A percentile compares a stretch with the other conserved stretches of the same genome.
Conservation (phyloP, 2,888 invertebrate species). For the Digitonthophagus gazella region DNA sequence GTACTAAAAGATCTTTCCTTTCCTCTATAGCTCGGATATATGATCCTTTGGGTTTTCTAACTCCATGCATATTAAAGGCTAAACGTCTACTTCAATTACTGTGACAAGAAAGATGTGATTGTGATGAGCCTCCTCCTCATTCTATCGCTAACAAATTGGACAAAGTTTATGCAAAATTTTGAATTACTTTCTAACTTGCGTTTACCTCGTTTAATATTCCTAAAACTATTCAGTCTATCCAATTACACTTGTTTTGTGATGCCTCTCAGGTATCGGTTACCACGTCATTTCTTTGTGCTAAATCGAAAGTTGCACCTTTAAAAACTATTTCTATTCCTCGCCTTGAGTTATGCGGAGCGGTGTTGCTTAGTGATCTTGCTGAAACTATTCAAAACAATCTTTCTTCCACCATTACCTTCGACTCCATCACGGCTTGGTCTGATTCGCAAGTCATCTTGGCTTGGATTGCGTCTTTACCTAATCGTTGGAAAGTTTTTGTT, state of each 20-base stretch:
- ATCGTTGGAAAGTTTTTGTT: constrained; percentile 24
- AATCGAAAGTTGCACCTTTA: constrained; percentile 16
- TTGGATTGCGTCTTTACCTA: constrained; percentile 25
- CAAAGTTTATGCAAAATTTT: neutral
- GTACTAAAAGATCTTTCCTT: constrained; percentile 28
- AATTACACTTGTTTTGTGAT: constrained; percentile 6
- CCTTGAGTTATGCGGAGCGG: constrained; percentile 10
- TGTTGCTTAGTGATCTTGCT: constrained; percentile 1
- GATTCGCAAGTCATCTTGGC: constrained; percentile 22
- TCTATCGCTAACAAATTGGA: too few species aligned
- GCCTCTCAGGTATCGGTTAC: neutral
- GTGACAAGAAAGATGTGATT: constrained; percentile 30
- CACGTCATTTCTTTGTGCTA: constrained; percentile 15
- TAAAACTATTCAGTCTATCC: neutral
- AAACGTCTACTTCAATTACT: constrained; percentile 34
- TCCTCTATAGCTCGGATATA: constrained; percentile 32
- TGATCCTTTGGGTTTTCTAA: constrained; percentile 34
- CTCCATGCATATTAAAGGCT: constrained; percentile 30
- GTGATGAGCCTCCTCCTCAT: constrained; percentile 29
- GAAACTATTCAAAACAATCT: neutral
- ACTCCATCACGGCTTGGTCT: constrained; percentile 21
- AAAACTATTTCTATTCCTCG: constrained; percentile 12
- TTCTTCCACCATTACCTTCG: neutral
- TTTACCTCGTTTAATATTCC: neutral
- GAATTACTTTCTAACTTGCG: neutral